Evolutionary conservation across 2,888 invertebrate species (phyloP).

Genomic region (Thymelicus acteon): DNA sequence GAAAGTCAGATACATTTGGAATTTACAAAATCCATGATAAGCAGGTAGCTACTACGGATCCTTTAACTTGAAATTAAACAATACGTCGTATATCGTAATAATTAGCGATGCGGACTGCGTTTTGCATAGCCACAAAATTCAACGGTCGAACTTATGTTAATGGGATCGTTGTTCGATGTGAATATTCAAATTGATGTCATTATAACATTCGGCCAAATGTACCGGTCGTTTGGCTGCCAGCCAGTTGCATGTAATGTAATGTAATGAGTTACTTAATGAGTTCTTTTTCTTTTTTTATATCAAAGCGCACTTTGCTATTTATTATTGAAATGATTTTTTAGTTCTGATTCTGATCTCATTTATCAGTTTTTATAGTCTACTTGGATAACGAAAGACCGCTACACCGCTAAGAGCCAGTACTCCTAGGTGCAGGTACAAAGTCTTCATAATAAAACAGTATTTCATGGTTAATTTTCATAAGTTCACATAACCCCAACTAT

Average conservation of each 20-base stretch:
- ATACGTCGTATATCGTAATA: conserved; percentile 48
- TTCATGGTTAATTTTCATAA: no score
- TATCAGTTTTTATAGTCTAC: conserved; percentile 1
- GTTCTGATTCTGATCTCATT: conserved; percentile 1
- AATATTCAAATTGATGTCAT: conserved; percentile 85
- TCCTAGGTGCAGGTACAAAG: not conserved
- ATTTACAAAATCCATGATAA: no score
- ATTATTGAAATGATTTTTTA: conserved; percentile 1
- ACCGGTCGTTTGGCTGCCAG: conserved; percentile 77
- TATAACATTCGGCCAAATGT: conserved; percentile 80
- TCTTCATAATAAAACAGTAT: no score
- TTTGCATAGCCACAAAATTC: conserved; percentile 79
- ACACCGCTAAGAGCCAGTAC: not conserved
- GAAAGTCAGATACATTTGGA: no score
- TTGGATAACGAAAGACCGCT: not conserved
- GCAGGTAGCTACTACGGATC: conserved; percentile 7
- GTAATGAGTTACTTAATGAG: conserved; percentile 80
- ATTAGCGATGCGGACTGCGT: conserved; percentile 77
- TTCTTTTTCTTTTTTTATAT: conserved; percentile 62
- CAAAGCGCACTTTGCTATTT: conserved; percentile 51
- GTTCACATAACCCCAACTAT: no score
- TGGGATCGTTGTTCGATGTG: conserved; percentile 81
- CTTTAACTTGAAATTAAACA: conserved; percentile 41
- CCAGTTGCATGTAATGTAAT: conserved; percentile 76
- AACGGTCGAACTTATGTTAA: conserved; percentile 84